Evolutionary conservation across 2,888 invertebrate genomes (phyloP), one percentile per base, ranked within the genome.

Genomic region (Lycia hirtaria): DNA sequence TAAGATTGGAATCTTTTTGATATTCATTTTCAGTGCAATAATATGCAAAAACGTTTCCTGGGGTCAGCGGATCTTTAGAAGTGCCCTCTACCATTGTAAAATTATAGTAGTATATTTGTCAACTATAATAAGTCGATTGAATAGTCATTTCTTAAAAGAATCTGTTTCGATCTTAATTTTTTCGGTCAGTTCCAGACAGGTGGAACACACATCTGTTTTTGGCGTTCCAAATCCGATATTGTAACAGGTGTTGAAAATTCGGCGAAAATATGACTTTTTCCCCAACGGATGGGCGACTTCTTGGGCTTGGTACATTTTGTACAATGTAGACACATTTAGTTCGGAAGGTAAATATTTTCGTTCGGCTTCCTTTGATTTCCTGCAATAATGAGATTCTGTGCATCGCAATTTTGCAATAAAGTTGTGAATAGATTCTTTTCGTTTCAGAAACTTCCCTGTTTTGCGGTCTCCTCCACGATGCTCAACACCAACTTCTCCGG

Each of bases 1-100:
- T 56, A 33, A 62, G 40, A 37, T 69, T 69, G 1, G 69, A 44
- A 51, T 62, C 55, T 64, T 67, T 71, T 26, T 10, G 6, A 38
- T 58, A 61, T 19, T 62, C 61, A 41, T 68, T 43, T 62, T 67
- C 65, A 26, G 64, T 65, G 65, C 76, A 75, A 47, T 19, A 57
- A 57, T 72, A 73, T 4, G 67, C 52, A 38, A 69, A 72, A 12
- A 72, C 67, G 58, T 60, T 67, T 2, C 73, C 61, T 48, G 62
- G 60, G 24, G 54, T 65, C 38, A 73, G 59, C 49, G 60, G 61
- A 49, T 17, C 64, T 2, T 41, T 41, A 15, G 41, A 41, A 41
- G 10, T 14, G 26, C 41, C 41, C 15, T 41, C 26, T 9, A 41
- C 62, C 7, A 68, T 43, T 37, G 63, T 43, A 40, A 68, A 62